Percentiles rank a stretch among this genome's conserved stretches.
phyloP scores from a whole-genome alignment of 2,888 invertebrate genomes.

The Clanis bilineata region DNA sequence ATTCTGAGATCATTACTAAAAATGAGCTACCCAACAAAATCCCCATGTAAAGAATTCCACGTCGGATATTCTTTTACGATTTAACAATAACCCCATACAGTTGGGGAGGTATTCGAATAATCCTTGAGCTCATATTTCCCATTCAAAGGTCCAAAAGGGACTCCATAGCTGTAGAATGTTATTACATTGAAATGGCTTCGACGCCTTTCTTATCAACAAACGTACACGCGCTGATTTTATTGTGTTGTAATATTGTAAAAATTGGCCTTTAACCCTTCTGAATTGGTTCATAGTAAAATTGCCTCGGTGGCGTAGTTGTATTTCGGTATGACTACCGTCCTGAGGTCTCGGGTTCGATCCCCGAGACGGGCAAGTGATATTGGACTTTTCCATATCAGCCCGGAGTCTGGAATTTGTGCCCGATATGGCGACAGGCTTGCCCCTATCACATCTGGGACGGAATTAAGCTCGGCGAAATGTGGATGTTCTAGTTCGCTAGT shows the following conservation, averaged over 20 bases:
- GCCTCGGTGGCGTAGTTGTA: too few relatives aligned
- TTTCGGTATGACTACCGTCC: too few relatives aligned
- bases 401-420: too few relatives aligned
- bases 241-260: background rate
- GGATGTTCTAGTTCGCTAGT: too few relatives aligned
- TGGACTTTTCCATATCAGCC: too few relatives aligned
- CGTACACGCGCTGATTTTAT: constrained; percentile 6
- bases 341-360: too few relatives aligned
- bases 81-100: constrained; percentile 4
- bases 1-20: background rate
- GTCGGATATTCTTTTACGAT: background rate
- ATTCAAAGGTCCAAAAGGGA: constrained; percentile 21
- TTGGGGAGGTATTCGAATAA: constrained; percentile 29
- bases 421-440: too few relatives aligned
- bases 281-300: too few relatives aligned
- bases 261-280: background rate
- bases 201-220: background rate
- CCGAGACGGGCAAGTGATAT: too few relatives aligned
- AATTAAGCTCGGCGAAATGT: too few relatives aligned
- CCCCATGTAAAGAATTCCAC: background rate
- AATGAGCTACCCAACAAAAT: background rate
- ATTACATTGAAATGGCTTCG: constrained; percentile 15
- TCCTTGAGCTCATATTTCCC: constrained; percentile 23
- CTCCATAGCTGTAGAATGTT: constrained; percentile 2
- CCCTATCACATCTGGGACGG: too few relatives aligned